A percentile compares a stretch with the other conserved stretches of the same genome.
These are phyloP conservation scores for Gari tellinella DNA, from an alignment of 2,888 invertebrate species.

Conservation along the genomic window DNA sequence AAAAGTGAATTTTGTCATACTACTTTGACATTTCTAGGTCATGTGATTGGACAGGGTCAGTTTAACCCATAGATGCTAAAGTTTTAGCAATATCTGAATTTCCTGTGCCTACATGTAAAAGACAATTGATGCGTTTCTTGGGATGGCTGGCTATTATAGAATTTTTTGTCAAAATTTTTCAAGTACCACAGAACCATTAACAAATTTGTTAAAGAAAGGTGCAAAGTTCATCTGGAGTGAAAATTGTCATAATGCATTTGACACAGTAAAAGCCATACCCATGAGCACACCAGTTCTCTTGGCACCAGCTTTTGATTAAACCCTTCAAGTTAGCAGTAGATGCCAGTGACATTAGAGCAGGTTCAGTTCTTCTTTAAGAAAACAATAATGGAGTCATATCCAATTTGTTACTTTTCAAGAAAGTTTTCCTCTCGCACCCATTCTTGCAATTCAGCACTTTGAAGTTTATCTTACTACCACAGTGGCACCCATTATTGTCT, in stretches of 20 bases:
- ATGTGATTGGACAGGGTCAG: constrained; percentile 55
- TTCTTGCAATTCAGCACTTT: too few relatives aligned
- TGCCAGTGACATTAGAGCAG: constrained; percentile 62
- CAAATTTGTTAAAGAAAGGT: constrained; percentile 4
- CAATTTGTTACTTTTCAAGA: constrained; percentile 58
- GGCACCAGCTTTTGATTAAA: constrained; percentile 27
- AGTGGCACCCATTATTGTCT: too few relatives aligned
- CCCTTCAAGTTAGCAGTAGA: too few relatives aligned
- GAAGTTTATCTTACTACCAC: constrained; percentile 21
- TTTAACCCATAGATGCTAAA: constrained; percentile 45
- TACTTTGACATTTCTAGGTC: too few relatives aligned
- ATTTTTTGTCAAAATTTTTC: constrained; percentile 54
- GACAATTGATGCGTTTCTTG: constrained; percentile 48
- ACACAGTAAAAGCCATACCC: too few relatives aligned
- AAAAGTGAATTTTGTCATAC: too few relatives aligned
- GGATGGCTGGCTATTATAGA: constrained; percentile 52
- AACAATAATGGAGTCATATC: constrained; percentile 49
- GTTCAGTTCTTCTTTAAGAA: constrained; percentile 61
- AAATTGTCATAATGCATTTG: too few relatives aligned
- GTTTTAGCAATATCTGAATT: too few relatives aligned
- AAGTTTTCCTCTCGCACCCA: constrained; percentile 41
- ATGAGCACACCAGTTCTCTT: constrained; percentile 19
- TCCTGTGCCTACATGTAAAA: too few relatives aligned
- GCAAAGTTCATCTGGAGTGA: constrained; percentile 10
- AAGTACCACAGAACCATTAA: constrained; percentile 10